Evolutionary conservation across 2,113 vertebrate species (phyloP), one percentile per base, ranked within the genome.

Genomic region (Corythaixoides concolor): DNA sequence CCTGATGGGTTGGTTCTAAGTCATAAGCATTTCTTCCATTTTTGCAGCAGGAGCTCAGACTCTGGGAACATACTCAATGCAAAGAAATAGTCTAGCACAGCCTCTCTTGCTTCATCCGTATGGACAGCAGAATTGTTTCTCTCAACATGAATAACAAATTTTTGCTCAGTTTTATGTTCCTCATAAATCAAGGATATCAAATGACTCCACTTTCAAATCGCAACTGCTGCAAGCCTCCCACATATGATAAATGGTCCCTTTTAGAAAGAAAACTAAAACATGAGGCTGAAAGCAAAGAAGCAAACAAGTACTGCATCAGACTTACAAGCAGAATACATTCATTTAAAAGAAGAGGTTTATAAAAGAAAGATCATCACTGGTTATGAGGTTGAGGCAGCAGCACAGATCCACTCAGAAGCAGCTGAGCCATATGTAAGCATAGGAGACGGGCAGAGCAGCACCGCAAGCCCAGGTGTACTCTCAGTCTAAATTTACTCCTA

Each of bases 251-350:
- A 82, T 12, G 5, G 26, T 21, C 24, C 41, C 11, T 78, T 50
- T 75, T 12, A 30, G 37, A 67, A 83, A 49, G 27, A 21, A 10
- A 35, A 32, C 18, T 26, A 39, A 52, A 84, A 23, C 27, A 8
- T 2, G 2, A 76, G 30, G 8, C 5, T 15, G 23, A 64, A 85
- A 64, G n/a, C 26, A 63, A 50, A 56, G 39, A 32, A 64, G 43
- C 16, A 35, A 50, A 16, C 5, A 32, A 27, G 28, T 7, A 11
- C 13, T 11, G 18, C 27, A n/a, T 21, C 39, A 62, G 15, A 9
- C 9, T 68, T 27, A 11, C 1, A 45, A 62, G 24, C 18, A 39
- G 4, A 3, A 67, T 20, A 2, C 0, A 0, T 18, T 5, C n/a
- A n/a, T 55, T 68, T 20, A 15, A 6, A 37, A 62, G 35, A 23